Evolutionary conservation across 2,797 vertebrate species (phyloP).

Genomic region (Furcifer pardalis): DNA sequence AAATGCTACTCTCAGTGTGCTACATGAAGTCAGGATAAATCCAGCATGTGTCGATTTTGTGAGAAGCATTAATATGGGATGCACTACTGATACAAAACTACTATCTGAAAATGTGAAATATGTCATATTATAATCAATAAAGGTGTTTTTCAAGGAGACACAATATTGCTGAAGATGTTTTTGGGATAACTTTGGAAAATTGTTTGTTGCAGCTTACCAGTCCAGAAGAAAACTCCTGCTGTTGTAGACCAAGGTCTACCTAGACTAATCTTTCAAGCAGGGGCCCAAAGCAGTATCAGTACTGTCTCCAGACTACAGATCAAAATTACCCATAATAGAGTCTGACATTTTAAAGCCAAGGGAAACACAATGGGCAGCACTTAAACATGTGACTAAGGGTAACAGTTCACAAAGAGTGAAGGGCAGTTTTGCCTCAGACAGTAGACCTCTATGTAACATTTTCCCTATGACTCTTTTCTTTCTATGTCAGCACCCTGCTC

Average conservation of each 20-base stretch:
- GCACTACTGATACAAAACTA: too few species aligned
- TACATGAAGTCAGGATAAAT: too few species aligned
- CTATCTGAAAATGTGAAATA: too few species aligned
- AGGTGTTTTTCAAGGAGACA: too few species aligned
- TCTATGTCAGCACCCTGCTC: conserved; percentile 39
- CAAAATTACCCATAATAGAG: conserved; percentile 65
- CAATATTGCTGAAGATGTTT: too few species aligned
- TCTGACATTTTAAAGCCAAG: conserved; percentile 68
- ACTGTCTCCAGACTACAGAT: conserved; percentile 18
- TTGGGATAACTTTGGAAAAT: too few species aligned
- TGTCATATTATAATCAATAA: too few species aligned
- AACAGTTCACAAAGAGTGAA: conserved; percentile 57
- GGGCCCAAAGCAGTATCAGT: conserved; percentile 1
- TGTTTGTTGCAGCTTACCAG: too few species aligned
- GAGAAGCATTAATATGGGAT: too few species aligned
- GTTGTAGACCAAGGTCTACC: too few species aligned
- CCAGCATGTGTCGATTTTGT: too few species aligned
- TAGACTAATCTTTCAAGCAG: background rate
- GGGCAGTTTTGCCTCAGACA: conserved; percentile 59
- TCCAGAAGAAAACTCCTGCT: background rate
- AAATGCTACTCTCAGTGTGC: too few species aligned
- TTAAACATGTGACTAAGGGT: conserved; percentile 63
- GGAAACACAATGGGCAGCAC: conserved; percentile 64
- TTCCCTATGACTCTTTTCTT: conserved; percentile 52
- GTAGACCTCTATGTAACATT: conserved; percentile 66